Percentiles rank a stretch among this genome's conserved stretches.
These are phyloP conservation scores for Erpornis zantholeuca DNA, from an alignment of 2,113 vertebrate genomes.

Conservation along the genomic window DNA sequence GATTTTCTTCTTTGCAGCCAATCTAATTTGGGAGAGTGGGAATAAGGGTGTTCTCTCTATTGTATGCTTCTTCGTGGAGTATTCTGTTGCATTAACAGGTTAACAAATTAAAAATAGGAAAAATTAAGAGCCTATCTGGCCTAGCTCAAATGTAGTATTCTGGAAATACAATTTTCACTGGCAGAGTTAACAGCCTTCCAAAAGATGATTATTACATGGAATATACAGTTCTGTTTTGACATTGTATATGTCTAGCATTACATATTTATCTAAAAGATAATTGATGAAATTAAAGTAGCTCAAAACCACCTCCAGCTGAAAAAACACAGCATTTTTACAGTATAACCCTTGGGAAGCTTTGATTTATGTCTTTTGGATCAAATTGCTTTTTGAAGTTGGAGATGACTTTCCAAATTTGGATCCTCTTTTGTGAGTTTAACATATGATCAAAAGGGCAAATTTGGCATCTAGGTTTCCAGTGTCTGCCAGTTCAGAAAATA, in stretches of 20 bases:
- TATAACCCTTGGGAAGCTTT: neutral
- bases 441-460: neutral
- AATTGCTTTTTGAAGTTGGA: neutral
- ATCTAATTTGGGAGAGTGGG: neutral
- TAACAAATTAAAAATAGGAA: neutral
- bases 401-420: neutral
- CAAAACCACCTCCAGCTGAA: neutral
- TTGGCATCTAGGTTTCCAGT: neutral
- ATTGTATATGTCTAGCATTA: neutral
- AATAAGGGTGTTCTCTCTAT: neutral
- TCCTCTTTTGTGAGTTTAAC: neutral
- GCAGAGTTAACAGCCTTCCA: neutral
- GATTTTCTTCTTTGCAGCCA: neutral
- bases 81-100: neutral
- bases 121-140: neutral
- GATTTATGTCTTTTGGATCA: neutral
- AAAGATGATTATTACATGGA: neutral
- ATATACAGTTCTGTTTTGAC: neutral
- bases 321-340: neutral
- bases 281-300: neutral
- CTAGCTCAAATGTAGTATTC: neutral
- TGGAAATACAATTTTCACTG: neutral
- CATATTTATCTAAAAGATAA: neutral
- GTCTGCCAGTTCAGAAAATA: neutral
- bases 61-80: neutral